Conservation (phyloP, 2,113 vertebrate species). For the Morone chrysops region DNA sequence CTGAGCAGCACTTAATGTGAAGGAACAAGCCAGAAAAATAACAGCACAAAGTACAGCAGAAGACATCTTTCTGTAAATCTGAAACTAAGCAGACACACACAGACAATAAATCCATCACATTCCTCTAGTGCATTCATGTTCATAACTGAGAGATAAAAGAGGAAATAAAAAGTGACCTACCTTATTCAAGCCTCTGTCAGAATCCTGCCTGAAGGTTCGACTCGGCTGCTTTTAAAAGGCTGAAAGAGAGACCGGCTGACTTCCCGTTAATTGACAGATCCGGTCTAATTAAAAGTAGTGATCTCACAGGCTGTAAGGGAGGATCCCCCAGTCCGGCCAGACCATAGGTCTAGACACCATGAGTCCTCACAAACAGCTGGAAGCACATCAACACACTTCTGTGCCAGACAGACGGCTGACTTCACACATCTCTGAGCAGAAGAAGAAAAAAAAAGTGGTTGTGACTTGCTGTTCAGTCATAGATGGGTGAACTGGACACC, state of each 20-base stretch:
- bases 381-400: conserved; percentile 73
- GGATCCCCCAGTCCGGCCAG: conserved; percentile 50
- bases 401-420: conserved; percentile 68
- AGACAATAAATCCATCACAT: not conserved
- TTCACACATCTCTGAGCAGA: conserved; percentile 55
- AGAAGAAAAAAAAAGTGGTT: not conserved
- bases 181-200: conserved; percentile 19
- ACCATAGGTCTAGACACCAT: conserved; percentile 61
- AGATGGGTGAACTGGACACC: not conserved
- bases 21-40: conserved; percentile 56
- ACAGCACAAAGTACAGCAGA: conserved; percentile 34
- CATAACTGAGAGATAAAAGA: not conserved
- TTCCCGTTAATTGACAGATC: conserved; percentile 52
- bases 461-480: conserved; percentile 1
- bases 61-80: conserved; percentile 61
- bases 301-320: conserved; percentile 72
- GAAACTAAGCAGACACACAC: conserved; percentile 16
- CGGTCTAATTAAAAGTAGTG: conserved; percentile 66
- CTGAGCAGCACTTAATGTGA: conserved; percentile 55
- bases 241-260: not conserved
- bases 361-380: conserved; percentile 69
- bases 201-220: conserved; percentile 12
- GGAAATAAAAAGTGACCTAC: conserved; percentile 6
- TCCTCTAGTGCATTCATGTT: not conserved
- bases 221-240: conserved; percentile 66